Evolutionary conservation across 1,140 invertebrate species (phyloP), one percentile per base, ranked within the genome.

Genomic region (Temnothorax curvispinosus): DNA sequence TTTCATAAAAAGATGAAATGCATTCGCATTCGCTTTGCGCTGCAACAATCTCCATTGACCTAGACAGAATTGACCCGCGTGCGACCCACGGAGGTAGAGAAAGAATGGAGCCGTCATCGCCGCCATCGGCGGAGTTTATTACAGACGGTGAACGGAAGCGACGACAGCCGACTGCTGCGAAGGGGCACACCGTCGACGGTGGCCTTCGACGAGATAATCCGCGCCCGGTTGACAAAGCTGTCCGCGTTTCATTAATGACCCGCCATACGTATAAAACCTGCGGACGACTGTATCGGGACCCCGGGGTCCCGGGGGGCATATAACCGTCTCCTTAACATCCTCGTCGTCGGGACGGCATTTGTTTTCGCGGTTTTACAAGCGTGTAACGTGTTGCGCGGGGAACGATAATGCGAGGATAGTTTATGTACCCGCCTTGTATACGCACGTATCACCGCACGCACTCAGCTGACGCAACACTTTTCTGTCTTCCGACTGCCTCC

Each of bases 321-420:
- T 52, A 75, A 80, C 54, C 77, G 47, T 80, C 85, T 89, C 65
- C 69, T 80, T 74, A 87, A 86, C 78, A 87, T 84, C 67, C 69
- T 67, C 88, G 85, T 72, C 69, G 56, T 56, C 80, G 77, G 88
- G 75, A 75, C 58, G 82, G 69, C 87, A 93, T 92, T 93, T 91
- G 91, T 92, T 89, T 89, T 92, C 90, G 62, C 90, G 75, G 65
- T 88, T 92, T 87, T 88, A 92, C 88, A 89, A 89, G 85, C 85
- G 74, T 76, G 85, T 87, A 91, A 84, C 91, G 85, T 88, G 84
- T 87, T 86, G 86, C 87, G 88, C 76, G 88, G 58, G 50, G 18
- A 88, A 90, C 91, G 92, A 92, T 92, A 92, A 92, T 90, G 86
- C 90, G 76, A 64, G 69, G 88, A 90, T 92, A 86, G 85, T 92